These are phyloP conservation scores for Grammomys dolichurus DNA, from an alignment of 2,113 vertebrate species.

Conservation along the genomic window DNA sequence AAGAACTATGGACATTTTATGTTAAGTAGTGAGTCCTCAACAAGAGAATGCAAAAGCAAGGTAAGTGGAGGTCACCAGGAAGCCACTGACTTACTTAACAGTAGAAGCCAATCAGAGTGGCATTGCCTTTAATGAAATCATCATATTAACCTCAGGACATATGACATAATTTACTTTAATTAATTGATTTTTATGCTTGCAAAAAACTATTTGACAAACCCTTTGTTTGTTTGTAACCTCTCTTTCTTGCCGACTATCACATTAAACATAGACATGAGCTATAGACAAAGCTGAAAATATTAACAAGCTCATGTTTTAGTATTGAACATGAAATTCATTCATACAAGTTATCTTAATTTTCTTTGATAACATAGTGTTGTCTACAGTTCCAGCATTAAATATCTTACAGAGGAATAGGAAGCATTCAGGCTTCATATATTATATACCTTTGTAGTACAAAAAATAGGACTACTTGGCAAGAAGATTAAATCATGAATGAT, in stretches of 20 bases:
- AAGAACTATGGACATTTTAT: background rate
- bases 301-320: constrained; percentile 63
- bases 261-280: constrained; percentile 64
- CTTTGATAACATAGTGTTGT: constrained; percentile 72
- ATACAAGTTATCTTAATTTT: constrained; percentile 73
- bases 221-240: constrained; percentile 80
- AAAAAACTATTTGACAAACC: constrained; percentile 82
- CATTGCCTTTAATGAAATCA: constrained; percentile 81
- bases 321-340: constrained; percentile 73
- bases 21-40: background rate
- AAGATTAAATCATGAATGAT: constrained; percentile 27
- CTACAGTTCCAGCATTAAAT: constrained; percentile 40
- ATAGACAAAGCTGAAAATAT: constrained; percentile 76
- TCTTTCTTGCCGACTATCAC: constrained; percentile 73
- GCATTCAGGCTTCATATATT: background rate
- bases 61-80: background rate
- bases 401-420: constrained; percentile 52
- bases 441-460: constrained; percentile 45
- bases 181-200: constrained; percentile 82
- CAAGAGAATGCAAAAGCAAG: background rate
- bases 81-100: constrained; percentile 69
- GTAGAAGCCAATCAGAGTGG: constrained; percentile 75
- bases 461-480: background rate
- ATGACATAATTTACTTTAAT: constrained; percentile 84
- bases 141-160: constrained; percentile 80